Evolutionary conservation across 2,113 vertebrate genomes (phyloP), one percentile per base, ranked within the genome.

Genomic region (Ornithorhynchus anatinus): DNA sequence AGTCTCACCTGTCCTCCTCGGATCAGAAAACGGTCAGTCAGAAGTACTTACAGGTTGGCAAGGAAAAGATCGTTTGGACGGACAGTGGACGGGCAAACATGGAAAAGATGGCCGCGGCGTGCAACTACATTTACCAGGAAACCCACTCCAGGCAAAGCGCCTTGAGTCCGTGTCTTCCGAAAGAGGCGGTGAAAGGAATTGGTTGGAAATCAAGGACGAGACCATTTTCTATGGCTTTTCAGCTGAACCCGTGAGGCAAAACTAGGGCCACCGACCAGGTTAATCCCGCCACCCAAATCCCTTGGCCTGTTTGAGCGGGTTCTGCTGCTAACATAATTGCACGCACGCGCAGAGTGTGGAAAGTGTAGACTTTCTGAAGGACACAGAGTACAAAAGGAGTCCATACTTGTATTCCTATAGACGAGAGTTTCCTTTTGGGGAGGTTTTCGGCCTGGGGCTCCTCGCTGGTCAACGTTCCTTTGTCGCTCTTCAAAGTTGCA

Each of bases 361-460:
- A 16, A 8, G 25, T 51, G 37, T 62, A 72, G 50, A 76, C 78
- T 54, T 76, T 53, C 48, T 69, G 65, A 54, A 77, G 59, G 75
- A 89, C 82, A 75, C 52, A 84, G 44, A 72, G 48, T 75, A 42
- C 16, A 68, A 80, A 88, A 82, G 73, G 63, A 80, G 71, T 78
- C 75, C 94, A 67, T 93, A 99, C 98, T 95, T 99, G 98, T 92
- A 99, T 98, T 88, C 98, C 98, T 80, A 99, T 99, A 65, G 98
- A 99, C 0, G 98, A 99, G 40, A 99, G 94, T 88, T 99, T 99
- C 85, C 98, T 93, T 83, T 97, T 95, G 69, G 96, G 96, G 69
- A 95, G 72, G 20, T 92, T 94, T 61, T 94, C 92, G 12, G 88
- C 83, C 38, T 92, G 92, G 10, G 94, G 94, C 77, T 98, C 95